Evolutionary conservation across 2,797 vertebrate genomes (phyloP).

Genomic region (Rhinogobio ventralis): DNA sequence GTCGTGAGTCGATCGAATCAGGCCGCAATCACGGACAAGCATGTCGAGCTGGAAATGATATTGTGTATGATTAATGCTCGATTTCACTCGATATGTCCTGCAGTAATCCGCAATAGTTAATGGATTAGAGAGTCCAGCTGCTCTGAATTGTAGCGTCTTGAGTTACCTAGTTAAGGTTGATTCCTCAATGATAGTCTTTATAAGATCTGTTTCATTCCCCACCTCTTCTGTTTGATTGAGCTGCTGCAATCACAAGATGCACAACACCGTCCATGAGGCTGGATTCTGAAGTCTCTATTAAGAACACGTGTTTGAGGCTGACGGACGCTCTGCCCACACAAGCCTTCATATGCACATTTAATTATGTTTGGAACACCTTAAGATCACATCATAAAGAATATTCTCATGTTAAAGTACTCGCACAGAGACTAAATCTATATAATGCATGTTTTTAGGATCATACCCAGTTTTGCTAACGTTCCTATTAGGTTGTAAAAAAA

Average conservation of each 20-base stretch:
- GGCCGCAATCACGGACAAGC: slow-evolving; percentile 63
- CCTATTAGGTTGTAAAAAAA: no score
- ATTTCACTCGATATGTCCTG: slow-evolving; percentile 72
- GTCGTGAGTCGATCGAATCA: slow-evolving; percentile 42
- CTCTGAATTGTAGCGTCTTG: slow-evolving; percentile 72
- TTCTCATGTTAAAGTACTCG: neutral
- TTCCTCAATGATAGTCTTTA: slow-evolving; percentile 74
- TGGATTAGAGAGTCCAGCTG: slow-evolving; percentile 78
- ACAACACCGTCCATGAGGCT: slow-evolving; percentile 63
- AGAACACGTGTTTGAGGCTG: neutral
- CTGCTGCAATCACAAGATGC: slow-evolving; percentile 61
- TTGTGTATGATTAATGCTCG: slow-evolving; percentile 78
- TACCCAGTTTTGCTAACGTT: neutral
- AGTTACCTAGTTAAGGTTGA: slow-evolving; percentile 73
- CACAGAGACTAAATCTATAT: neutral
- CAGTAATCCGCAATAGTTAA: slow-evolving; percentile 75
- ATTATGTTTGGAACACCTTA: neutral
- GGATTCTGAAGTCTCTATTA: slow-evolving; percentile 60
- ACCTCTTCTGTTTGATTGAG: slow-evolving; percentile 64
- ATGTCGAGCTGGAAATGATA: slow-evolving; percentile 68
- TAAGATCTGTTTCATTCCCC: slow-evolving; percentile 71
- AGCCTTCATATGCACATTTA: neutral
- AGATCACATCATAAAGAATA: neutral
- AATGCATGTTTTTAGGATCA: neutral
- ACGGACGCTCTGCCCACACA: neutral